These are phyloP conservation scores for Zaprionus obscuricornis DNA, from an alignment of 2,888 invertebrate genomes.

Conservation along the genomic window DNA sequence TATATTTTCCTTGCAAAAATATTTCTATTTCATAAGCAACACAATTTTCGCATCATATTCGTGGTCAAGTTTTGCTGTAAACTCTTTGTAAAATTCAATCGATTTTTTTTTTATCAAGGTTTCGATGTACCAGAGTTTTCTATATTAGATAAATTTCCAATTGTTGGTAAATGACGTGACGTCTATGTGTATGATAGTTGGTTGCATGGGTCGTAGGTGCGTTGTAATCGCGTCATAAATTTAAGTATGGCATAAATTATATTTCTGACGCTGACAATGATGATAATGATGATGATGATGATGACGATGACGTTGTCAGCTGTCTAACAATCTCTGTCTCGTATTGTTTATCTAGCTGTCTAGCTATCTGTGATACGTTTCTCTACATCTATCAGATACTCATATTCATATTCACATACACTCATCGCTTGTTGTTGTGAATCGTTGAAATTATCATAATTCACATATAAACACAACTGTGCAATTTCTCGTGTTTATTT, in stretches of 20 bases:
- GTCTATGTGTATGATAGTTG: not conserved
- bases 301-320: conserved; percentile 58
- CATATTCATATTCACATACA: too few species aligned
- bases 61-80: too few species aligned
- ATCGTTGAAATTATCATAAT: conserved; percentile 35
- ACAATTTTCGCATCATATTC: too few species aligned
- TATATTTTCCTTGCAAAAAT: too few species aligned
- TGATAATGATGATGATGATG: not conserved
- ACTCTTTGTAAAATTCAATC: too few species aligned
- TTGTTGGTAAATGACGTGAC: conserved; percentile 22
- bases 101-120: too few species aligned
- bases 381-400: conserved; percentile 41
- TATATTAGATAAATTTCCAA: too few species aligned
- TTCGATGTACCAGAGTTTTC: too few species aligned
- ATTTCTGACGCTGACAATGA: conserved; percentile 34
- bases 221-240: conserved; percentile 49
- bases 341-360: conserved; percentile 33
- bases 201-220: not conserved
- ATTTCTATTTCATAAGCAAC: too few species aligned
- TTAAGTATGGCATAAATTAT: conserved; percentile 36
- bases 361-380: conserved; percentile 11
- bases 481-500: conserved; percentile 41
- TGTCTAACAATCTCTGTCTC: conserved; percentile 31
- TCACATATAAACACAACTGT: conserved; percentile 46
- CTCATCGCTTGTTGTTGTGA: conserved; percentile 15